Conservation (phyloP, 2,888 invertebrate species). For the Blastobasis lacticolella region DNA sequence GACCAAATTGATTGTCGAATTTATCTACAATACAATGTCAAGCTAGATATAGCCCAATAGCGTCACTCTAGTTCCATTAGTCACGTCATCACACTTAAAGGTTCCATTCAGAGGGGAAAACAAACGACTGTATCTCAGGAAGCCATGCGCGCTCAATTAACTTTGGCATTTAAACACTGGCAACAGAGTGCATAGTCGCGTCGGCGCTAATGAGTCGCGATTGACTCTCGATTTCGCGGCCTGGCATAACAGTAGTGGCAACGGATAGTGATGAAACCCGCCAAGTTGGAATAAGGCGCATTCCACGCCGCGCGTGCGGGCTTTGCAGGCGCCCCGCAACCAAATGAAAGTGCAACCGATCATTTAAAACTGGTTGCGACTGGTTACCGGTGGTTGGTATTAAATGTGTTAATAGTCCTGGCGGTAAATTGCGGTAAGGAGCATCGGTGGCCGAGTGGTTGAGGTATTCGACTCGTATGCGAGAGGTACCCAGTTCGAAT, state of each 20-base stretch:
- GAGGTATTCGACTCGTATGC: no score
- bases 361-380: slow-evolving; percentile 18
- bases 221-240: slow-evolving; percentile 34
- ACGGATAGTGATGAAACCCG: slow-evolving; percentile 29
- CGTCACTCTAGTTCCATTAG: slow-evolving; percentile 17
- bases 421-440: not conserved
- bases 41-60: slow-evolving; percentile 9
- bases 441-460: no score
- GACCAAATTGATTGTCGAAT: slow-evolving; percentile 17
- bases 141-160: not conserved
- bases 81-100: slow-evolving; percentile 24
- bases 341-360: slow-evolving; percentile 18
- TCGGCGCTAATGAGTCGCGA: slow-evolving; percentile 7
- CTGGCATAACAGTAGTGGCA: slow-evolving; percentile 24
- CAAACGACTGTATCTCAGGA: slow-evolving; percentile 14
- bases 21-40: slow-evolving; percentile 14
- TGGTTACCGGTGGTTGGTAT: not conserved
- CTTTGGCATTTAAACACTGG: not conserved
- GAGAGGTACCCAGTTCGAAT: no score
- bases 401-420: not conserved
- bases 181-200: not conserved
- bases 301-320: slow-evolving; percentile 32
- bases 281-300: slow-evolving; percentile 41
- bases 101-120: slow-evolving; percentile 20
- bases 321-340: slow-evolving; percentile 40